phyloP scores from a whole-genome alignment of 1,140 invertebrate species.

The Leptinotarsa defecta region DNA sequence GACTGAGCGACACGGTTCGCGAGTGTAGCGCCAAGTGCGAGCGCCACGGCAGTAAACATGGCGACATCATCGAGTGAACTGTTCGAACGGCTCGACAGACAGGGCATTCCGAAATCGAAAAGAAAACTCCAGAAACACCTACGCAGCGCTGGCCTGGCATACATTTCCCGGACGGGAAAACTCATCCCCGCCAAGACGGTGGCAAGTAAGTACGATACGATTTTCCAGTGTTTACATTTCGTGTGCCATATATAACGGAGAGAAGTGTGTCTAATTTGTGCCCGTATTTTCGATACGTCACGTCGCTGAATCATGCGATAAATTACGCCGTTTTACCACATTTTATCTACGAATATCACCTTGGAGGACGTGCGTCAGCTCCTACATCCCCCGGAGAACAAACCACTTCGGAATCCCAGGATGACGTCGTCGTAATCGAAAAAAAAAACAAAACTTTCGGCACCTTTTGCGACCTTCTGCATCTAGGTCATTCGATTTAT shows the following conservation, averaged over 20 bases:
- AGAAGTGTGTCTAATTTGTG: constrained; percentile 29
- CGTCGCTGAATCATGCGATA: constrained; percentile 36
- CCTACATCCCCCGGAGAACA: too few species aligned
- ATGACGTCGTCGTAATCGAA: not conserved
- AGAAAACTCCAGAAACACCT: constrained; percentile 58
- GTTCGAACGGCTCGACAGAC: constrained; percentile 48
- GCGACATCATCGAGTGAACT: constrained; percentile 52
- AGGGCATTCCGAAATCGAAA: constrained; percentile 54
- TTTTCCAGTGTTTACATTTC: constrained; percentile 44
- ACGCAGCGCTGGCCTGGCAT: constrained; percentile 56
- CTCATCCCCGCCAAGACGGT: constrained; percentile 58
- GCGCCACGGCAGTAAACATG: constrained; percentile 41
- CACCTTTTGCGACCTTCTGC: constrained; percentile 42
- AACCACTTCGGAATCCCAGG: not conserved
- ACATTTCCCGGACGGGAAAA: constrained; percentile 58
- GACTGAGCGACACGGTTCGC: constrained; percentile 9
- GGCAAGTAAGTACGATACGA: constrained; percentile 51
- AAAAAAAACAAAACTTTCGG: constrained; percentile 29
- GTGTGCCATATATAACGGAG: constrained; percentile 14
- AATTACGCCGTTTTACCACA: constrained; percentile 33
- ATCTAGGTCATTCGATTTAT: constrained; percentile 49
- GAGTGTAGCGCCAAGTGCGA: constrained; percentile 34
- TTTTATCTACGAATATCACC: constrained; percentile 3
- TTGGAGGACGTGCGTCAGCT: not conserved
- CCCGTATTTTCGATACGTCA: constrained; percentile 39